Evolutionary conservation across 2,797 vertebrate genomes (phyloP), one percentile per base, ranked within the genome.

Genomic region (Pterois miles): DNA sequence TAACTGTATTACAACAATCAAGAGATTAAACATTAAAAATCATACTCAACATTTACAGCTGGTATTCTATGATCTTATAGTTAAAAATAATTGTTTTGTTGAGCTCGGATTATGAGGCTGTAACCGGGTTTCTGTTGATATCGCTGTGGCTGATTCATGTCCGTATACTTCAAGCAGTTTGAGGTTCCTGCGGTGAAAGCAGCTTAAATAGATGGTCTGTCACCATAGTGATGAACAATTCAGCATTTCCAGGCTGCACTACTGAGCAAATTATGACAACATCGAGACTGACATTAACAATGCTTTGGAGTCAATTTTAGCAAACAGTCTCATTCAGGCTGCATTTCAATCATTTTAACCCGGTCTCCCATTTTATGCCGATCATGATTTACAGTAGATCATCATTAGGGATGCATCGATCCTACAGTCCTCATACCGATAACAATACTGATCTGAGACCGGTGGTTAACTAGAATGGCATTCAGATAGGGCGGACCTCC

Each of bases 141-240:
- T 9, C 48, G 40, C 71, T 46, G 2, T 22, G 54, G 34, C 60
- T 73, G 72, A 88, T 74, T 87, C 60, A 57, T 31, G 27, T 58
- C 70, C 69, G 60, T 54, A 72, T 80, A 82, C 80, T 78, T 76
- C 77, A 78, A 59, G 69, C 66, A 11, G 46, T 27, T 80, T 36
- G 56, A 84, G 79, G 73, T 34, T 78, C 75, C 70, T 62, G 80
- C 60, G 40, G 76, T 70, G 74, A 65, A 33, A 70, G 59, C 43
- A 52, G 76, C 66, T 78, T 74, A 58, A 62, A 74, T 74, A 56
- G 70, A 79, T 53, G 53, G 60, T 56, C 48, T 63, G 76, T 86
- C 77, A 22, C 80, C 82, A 87, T 81, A 77, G 85, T 29, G 57
- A 86, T 78, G 84, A 82, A 75, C 69, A 77, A 31, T 85, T 77